Evolutionary conservation across 2,888 invertebrate genomes (phyloP).

Genomic region (Chrysotoxum bicinctum): DNA sequence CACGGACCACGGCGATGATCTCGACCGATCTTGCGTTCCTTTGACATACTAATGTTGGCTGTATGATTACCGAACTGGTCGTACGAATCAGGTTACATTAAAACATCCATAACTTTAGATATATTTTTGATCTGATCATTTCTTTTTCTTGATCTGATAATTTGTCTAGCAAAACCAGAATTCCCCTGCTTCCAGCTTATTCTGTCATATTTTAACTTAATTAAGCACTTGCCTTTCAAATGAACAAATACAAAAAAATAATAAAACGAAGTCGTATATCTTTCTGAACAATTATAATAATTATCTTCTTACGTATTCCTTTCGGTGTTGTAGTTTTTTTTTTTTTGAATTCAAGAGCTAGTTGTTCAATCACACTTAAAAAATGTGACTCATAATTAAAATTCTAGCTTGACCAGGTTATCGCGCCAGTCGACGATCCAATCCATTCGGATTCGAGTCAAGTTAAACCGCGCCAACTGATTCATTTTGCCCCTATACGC

Average conservation of each 20-base stretch:
- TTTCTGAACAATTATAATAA: constrained; percentile 21
- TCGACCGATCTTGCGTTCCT: too few relatives aligned
- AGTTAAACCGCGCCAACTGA: constrained; percentile 24
- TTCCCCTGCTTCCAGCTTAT: not conserved
- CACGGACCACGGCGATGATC: too few relatives aligned
- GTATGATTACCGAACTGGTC: too few relatives aligned
- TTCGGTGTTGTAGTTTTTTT: not conserved
- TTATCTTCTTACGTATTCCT: constrained; percentile 3
- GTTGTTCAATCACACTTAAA: constrained; percentile 24
- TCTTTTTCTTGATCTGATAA: not conserved
- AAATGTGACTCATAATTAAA: constrained; percentile 41
- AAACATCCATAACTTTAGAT: too few relatives aligned
- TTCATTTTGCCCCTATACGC: constrained; percentile 17
- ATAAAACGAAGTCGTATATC: constrained; percentile 3
- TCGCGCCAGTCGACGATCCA: not conserved
- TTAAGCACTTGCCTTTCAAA: constrained; percentile 7
- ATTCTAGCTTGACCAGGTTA: constrained; percentile 45
- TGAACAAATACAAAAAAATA: not conserved
- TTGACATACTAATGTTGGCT: too few relatives aligned
- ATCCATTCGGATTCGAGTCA: constrained; percentile 2
- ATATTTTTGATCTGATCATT: not conserved
- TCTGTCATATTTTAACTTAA: constrained; percentile 15
- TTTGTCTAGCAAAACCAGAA: not conserved
- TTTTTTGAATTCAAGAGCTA: not conserved
- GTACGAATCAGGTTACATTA: too few relatives aligned